These are phyloP conservation scores for Wiebesia pumilae DNA, from an alignment of 1,140 invertebrate genomes.

Conservation along the genomic window DNA sequence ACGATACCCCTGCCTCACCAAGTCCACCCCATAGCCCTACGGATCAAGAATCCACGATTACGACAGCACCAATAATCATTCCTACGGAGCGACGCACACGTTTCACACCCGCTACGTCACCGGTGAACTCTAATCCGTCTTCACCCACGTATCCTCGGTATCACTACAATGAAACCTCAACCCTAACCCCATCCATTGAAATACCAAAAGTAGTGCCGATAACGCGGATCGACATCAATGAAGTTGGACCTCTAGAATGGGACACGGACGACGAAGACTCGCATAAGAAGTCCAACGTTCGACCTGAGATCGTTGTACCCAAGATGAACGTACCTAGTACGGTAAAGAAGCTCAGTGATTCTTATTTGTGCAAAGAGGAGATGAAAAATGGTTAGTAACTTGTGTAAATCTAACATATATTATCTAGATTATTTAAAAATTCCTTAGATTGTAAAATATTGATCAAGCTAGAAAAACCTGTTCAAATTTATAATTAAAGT, in stretches of 20 bases:
- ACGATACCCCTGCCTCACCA: conserved; percentile 71
- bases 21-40: conserved; percentile 66
- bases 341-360: conserved; percentile 53
- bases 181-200: neutral
- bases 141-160: neutral
- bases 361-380: conserved; percentile 51
- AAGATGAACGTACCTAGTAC: conserved; percentile 47
- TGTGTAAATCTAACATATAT: neutral
- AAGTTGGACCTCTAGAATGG: conserved; percentile 37
- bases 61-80: conserved; percentile 28
- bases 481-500: no score
- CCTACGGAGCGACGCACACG: conserved; percentile 24
- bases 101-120: neutral
- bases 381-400: conserved; percentile 32
- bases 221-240: neutral
- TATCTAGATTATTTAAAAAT: neutral
- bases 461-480: no score
- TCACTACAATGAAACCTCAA: conserved; percentile 3
- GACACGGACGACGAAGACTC: conserved; percentile 25
- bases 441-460: no score
- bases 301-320: conserved; percentile 57
- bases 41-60: neutral
- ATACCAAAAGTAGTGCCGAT: conserved; percentile 24
- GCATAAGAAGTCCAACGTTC: neutral
- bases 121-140: neutral